Base-by-base conservation (phyloP, 2,113 vertebrate genomes). In the Nipponia nippon region DNA sequence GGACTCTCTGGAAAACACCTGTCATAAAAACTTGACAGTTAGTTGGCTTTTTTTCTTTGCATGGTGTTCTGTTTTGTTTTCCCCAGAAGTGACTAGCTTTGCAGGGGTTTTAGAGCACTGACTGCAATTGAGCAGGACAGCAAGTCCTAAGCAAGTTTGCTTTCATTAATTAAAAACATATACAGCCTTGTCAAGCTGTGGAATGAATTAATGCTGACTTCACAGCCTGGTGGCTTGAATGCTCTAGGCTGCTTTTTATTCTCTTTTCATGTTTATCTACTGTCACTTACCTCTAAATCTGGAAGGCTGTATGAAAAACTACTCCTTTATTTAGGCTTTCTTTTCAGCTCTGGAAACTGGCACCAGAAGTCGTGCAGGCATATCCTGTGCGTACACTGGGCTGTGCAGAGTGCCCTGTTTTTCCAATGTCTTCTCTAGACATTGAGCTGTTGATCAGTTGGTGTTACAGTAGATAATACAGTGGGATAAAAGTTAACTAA, bases 201-300 rank as follows among this genome's bases (percentile, higher is more conserved):
- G 26, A 71, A 77, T 27, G 20, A 79, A 11, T 63, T 72, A 55
- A n/a, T 65, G 27, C 30, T 65, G 56, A 36, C 71, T 72, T 86
- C 6, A 10, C 42, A 86, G 27, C 49, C 82, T 50, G 25, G 17
- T 81, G 53, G 26, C n/a, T 58, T 80, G 34, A 79, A 59, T 3
- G 26, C 40, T 61, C 50, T 65, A 55, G 66, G 44, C 29, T 3
- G 20, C n/a, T 72, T 77, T 82, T 80, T 72, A 42, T 63, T 71
- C 50, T 38, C 0, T 61, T 89, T 62, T 44, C 3, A 0, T 29
- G 14, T 82, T 62, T 20, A 50, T 47, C 27, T 73, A 0, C 67
- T 8, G 5, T 66, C 36, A 17, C 62, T 85, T 42, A 36, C 16
- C n/a, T 71, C 47, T 71, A 4, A 32, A 29, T 70, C 16, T 80